Evolutionary conservation across 2,888 invertebrate species (phyloP).

Genomic region (Adelognathus sp.): DNA sequence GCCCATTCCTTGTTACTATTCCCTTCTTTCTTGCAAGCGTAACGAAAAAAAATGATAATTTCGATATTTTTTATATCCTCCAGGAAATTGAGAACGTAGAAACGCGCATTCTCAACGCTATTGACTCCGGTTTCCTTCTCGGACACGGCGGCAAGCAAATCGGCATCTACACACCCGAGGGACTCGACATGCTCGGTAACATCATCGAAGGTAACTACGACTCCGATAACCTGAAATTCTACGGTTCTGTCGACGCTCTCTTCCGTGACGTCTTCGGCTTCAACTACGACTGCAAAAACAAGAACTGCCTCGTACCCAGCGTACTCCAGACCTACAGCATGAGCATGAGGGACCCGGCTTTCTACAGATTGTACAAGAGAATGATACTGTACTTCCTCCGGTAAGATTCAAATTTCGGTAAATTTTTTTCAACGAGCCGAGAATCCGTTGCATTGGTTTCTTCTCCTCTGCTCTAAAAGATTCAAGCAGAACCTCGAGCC

Average conservation of each 20-base stretch:
- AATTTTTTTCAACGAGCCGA: not conserved
- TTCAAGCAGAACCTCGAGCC: constrained; percentile 83
- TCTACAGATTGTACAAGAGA: constrained; percentile 86
- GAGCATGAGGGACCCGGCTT: constrained; percentile 87
- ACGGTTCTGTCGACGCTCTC: constrained; percentile 84
- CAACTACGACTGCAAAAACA: constrained; percentile 78
- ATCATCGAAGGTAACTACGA: constrained; percentile 83
- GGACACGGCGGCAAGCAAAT: constrained; percentile 71
- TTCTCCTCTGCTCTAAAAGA: constrained; percentile 63
- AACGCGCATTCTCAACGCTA: constrained; percentile 72
- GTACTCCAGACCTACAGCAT: constrained; percentile 86
- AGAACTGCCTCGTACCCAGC: constrained; percentile 83
- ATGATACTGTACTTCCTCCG: constrained; percentile 83
- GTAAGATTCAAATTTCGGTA: constrained; percentile 51
- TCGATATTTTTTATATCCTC: constrained; percentile 3
- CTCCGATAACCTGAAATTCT: constrained; percentile 80
- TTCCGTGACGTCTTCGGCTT: constrained; percentile 82
- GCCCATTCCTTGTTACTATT: not conserved
- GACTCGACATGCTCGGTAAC: constrained; percentile 83
- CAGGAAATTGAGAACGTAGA: constrained; percentile 73
- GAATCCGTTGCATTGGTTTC: not conserved
- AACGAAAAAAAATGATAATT: not conserved
- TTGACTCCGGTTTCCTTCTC: constrained; percentile 74
- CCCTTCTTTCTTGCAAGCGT: not conserved
- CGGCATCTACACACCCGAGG: constrained; percentile 79